These are phyloP conservation scores for Heliothis peltigera DNA, from an alignment of 2,888 invertebrate species.

Conservation along the genomic window DNA sequence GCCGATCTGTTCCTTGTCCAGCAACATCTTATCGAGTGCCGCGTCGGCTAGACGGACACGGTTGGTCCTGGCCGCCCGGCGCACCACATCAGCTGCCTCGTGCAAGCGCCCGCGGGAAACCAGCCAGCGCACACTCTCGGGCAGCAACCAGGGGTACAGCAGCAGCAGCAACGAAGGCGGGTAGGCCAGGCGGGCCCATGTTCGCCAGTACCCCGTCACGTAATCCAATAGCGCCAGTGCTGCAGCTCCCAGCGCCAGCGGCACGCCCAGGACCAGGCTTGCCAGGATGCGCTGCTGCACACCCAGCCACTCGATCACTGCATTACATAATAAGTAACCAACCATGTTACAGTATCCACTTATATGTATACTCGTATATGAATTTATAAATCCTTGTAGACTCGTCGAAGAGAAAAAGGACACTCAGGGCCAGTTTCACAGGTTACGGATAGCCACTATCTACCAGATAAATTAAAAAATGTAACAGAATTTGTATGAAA, in stretches of 20 bases:
- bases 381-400: too few species aligned
- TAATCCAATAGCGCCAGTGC: constrained; percentile 92
- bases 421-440: too few species aligned
- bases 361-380: too few species aligned
- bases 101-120: constrained; percentile 91
- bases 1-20: constrained; percentile 72
- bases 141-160: constrained; percentile 92
- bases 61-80: constrained; percentile 91
- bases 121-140: constrained; percentile 94
- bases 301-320: constrained; percentile 94
- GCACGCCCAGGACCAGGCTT: constrained; percentile 92
- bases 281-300: constrained; percentile 93
- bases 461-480: too few species aligned
- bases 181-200: constrained; percentile 92
- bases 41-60: constrained; percentile 85
- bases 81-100: constrained; percentile 91
- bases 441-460: too few species aligned
- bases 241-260: constrained; percentile 93
- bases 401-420: too few species aligned
- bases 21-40: constrained; percentile 81
- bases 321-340: constrained; percentile 51
- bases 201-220: constrained; percentile 92
- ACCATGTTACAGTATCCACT: neutral
- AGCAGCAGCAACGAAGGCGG: constrained; percentile 92
- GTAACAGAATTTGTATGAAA: too few species aligned